A percentile compares a stretch with the other conserved stretches of the same genome.
Conservation (phyloP, 2,797 vertebrate genomes). For the Pipistrellus pipistrellus region DNA sequence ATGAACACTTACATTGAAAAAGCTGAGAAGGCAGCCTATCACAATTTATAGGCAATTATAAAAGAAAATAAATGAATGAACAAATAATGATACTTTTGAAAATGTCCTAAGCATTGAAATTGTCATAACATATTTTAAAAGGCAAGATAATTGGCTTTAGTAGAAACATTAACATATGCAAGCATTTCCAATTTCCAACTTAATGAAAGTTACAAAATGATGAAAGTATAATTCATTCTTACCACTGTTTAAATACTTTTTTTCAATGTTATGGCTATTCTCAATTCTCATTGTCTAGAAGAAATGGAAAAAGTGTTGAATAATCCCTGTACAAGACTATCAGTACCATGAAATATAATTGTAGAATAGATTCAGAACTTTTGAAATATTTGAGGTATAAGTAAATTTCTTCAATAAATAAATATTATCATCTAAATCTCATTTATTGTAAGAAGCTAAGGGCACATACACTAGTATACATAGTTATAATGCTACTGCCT, state of each 20-base stretch:
- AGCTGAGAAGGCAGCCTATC: constrained; percentile 43
- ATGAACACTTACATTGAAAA: constrained; percentile 65
- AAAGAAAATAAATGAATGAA: constrained; percentile 47
- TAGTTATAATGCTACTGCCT: background rate
- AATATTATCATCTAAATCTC: constrained; percentile 8
- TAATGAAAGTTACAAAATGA: constrained; percentile 58
- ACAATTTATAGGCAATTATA: background rate
- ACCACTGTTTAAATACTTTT: background rate
- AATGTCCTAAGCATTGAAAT: background rate
- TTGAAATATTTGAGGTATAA: constrained; percentile 16
- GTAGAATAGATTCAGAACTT: background rate
- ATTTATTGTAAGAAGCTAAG: background rate
- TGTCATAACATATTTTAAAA: constrained; percentile 48
- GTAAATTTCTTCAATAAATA: background rate
- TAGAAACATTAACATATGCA: constrained; percentile 38
- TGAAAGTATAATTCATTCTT: constrained; percentile 14
- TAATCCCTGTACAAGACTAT: background rate
- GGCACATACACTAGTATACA: background rate
- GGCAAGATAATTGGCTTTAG: constrained; percentile 44
- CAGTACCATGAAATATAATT: background rate
- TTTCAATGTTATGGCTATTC: background rate
- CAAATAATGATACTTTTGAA: constrained; percentile 61
- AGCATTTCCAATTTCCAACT: constrained; percentile 53
- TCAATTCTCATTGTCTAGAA: background rate
- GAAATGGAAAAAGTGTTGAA: constrained; percentile 9